Base-by-base conservation (phyloP, 1,140 invertebrate species). In the Cyclargus thomasi region DNA sequence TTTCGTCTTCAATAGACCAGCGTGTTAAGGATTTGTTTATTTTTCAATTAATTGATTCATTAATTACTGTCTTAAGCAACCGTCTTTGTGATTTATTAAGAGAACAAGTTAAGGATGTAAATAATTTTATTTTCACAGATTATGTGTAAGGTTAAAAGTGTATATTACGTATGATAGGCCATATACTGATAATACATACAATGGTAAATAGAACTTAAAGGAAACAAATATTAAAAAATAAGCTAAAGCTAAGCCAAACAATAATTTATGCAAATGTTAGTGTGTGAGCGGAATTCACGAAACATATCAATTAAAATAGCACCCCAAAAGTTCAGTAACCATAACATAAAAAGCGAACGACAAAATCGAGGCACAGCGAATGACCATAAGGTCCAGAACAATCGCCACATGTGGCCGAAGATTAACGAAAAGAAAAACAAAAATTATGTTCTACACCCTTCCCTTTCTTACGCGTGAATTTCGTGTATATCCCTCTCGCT, bases 401-500 rank as follows among this genome's bases (percentile, higher is more conserved):
- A 86, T 85, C 84, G 80, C 85, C 86, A 89, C 86, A 89, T 89
- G 86, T 89, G 85, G 85, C 76, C 84, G 82, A 79, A 85, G 82
- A 87, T 87, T 87, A 86, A 88, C 77, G 75, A 83, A 88, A 88
- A 86, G 83, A 83, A 88, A 86, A 86, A 87, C 79, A 87, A 87
- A 85, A 85, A 82, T 81, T 79, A 83, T 80, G 78, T 80, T 70
- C 74, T 75, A 36, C 36, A 20, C 17, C 71, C 65, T 17, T 81
- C 83, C 35, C 79, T 64, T 65, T 85, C 74, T 72, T 5, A 62
- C 69, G n/a, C 35, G 1, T n/a, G 14, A 22, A 7, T 6, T 59
- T 67, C 39, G 10, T 21, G 35, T 76, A 70, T 64, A n/a, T 62
- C 64, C 53, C 39, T 86, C 82, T 73, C 75, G 65, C 10, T 82